Conservation (phyloP, 2,113 vertebrate species). For the Scophthalmus maximus region DNA sequence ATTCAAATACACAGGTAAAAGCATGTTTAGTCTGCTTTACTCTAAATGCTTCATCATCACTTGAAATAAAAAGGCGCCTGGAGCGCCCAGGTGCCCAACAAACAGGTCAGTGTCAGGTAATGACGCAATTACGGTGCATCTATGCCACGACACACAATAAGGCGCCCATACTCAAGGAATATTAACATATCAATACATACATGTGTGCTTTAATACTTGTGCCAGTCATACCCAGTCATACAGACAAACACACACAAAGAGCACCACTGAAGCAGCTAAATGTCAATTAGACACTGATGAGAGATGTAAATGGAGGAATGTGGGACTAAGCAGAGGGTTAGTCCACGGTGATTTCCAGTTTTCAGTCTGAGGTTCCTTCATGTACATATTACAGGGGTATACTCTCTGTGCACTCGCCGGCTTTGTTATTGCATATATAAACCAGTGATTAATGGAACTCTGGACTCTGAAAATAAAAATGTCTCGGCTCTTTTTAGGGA, state of each 20-base stretch:
- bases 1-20: slow-evolving; percentile 35
- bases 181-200: slow-evolving; percentile 3
- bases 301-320: slow-evolving; percentile 51
- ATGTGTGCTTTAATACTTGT: background rate
- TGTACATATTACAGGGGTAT: background rate
- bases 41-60: slow-evolving; percentile 17
- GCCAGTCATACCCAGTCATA: background rate
- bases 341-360: slow-evolving; percentile 27
- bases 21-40: slow-evolving; percentile 59
- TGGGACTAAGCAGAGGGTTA: slow-evolving; percentile 27
- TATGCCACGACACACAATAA: slow-evolving; percentile 16
- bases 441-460: slow-evolving; percentile 38
- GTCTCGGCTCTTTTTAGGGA: slow-evolving; percentile 21
- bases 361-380: slow-evolving; percentile 19
- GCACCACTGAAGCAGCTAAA: slow-evolving; percentile 36
- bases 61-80: slow-evolving; percentile 8
- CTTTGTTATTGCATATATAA: slow-evolving; percentile 42
- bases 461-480: slow-evolving; percentile 44
- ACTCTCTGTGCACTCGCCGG: slow-evolving; percentile 10
- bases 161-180: background rate
- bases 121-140: slow-evolving; percentile 38
- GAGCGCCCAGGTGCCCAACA: slow-evolving; percentile 3
- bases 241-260: slow-evolving; percentile 1
- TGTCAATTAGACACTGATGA: slow-evolving; percentile 52
- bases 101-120: slow-evolving; percentile 30